Base-by-base conservation (phyloP, 2,113 vertebrate species). In the Nesogale talazaci region DNA sequence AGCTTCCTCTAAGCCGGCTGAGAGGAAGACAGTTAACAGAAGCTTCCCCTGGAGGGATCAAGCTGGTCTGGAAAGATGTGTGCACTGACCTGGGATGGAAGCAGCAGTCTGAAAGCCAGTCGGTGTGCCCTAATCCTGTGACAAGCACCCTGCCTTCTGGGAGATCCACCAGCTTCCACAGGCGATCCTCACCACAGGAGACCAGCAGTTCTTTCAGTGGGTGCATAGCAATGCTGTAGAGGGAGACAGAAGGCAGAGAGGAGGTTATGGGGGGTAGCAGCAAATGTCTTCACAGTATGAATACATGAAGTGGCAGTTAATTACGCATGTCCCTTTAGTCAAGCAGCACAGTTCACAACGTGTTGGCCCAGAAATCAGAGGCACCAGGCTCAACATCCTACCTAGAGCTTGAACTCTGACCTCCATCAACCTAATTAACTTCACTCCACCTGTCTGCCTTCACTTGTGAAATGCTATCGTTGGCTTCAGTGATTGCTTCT, bases 41-140 rank as follows among this genome's bases (percentile, higher is more conserved):
- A 2, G 17, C 4, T 46, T 88, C 87, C 79, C 67, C 84, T 91
- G 65, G 61, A 38, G 86, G 94, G 83, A 95, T 92, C 4, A 81
- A 93, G 16, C 38, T 70, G 0, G 3, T 4, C 63, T 78, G 42
- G 57, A 88, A 89, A 11, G 4, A 56, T 85, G 25, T 88, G 40
- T 90, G 82, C 61, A 97, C 98, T 98, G 74, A 98, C 98, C 98
- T 98, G 87, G 98, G 98, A 79, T 98, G 97, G 95, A 98, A 98
- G 97, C 98, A 97, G 97, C 98, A 98, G 80, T 97, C 97, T 0
- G 98, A 98, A 82, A 99, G 94, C 98, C 98, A 98, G n/a, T 98
- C 98, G 0, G 97, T 97, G 96, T 98, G 98, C 3, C 98, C 98
- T 52, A 98, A 95, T 22, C 97, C 98, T 0, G 97, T 98, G 96